Percentiles rank a stretch among this genome's conserved stretches.
Evolutionary conservation across 2,888 invertebrate species (phyloP).

Genomic region (Agrotis puta): DNA sequence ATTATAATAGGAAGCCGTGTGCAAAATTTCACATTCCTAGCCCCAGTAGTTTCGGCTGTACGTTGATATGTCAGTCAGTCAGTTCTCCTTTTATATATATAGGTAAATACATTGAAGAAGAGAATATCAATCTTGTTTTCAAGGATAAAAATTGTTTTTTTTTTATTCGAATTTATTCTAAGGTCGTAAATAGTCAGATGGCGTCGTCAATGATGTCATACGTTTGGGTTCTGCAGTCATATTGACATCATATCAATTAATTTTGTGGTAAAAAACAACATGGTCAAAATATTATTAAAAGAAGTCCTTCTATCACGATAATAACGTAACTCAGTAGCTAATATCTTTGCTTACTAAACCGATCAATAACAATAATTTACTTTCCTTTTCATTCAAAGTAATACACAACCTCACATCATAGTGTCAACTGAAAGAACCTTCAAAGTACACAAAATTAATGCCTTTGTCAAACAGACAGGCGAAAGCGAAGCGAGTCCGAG

Average conservation of each 20-base stretch:
- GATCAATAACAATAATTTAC: not conserved
- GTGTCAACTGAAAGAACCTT: constrained; percentile 35
- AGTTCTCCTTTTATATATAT: too few species aligned
- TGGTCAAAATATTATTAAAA: not conserved
- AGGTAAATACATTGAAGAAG: constrained; percentile 9
- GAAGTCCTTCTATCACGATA: not conserved
- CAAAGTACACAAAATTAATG: constrained; percentile 13
- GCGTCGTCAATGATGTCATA: constrained; percentile 62
- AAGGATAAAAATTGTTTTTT: constrained; percentile 23
- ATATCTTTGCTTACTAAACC: not conserved
- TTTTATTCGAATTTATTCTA: constrained; percentile 33
- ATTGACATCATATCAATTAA: constrained; percentile 48
- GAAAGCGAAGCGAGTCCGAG: too few species aligned
- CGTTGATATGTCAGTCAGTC: too few species aligned
- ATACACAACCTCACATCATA: constrained; percentile 5
- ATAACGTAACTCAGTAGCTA: not conserved
- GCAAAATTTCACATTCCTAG: too few species aligned
- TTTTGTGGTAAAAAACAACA: constrained; percentile 36
- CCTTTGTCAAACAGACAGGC: too few species aligned
- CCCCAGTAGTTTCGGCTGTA: too few species aligned
- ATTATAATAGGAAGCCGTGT: too few species aligned
- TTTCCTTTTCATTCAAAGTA: not conserved
- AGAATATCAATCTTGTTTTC: constrained; percentile 14
- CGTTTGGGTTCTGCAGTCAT: constrained; percentile 16
- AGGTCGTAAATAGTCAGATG: constrained; percentile 50